Conservation (phyloP, 2,888 invertebrate species). For the Cecidostiba fungosa region DNA sequence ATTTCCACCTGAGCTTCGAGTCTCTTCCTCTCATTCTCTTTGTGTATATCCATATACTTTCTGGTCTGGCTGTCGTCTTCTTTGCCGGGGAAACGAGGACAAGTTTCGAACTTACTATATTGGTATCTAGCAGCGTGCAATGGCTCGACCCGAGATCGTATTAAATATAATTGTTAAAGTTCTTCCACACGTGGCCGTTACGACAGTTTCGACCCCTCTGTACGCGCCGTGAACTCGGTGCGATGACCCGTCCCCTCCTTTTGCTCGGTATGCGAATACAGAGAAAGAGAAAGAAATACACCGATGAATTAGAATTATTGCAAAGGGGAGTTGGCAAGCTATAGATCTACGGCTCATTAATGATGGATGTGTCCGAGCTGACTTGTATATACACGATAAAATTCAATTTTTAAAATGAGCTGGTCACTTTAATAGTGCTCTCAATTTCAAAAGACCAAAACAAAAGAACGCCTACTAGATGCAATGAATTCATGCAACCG, state of each 20-base stretch:
- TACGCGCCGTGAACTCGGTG: conserved; percentile 63
- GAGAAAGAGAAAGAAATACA: not conserved
- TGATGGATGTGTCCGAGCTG: not conserved
- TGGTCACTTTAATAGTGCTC: too few species aligned
- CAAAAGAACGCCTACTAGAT: too few species aligned
- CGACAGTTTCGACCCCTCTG: conserved; percentile 70
- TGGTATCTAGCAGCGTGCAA: conserved; percentile 69
- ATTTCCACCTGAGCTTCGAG: conserved; percentile 73
- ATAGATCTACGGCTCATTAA: not conserved
- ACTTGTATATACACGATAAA: not conserved
- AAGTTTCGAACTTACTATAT: conserved; percentile 74
- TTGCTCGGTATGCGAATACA: not conserved
- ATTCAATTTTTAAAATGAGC: too few species aligned
- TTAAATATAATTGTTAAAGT: conserved; percentile 79
- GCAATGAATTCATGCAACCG: too few species aligned
- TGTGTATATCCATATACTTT: conserved; percentile 22
- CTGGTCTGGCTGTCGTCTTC: conserved; percentile 31
- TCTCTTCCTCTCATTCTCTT: conserved; percentile 10
- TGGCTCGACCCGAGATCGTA: conserved; percentile 71
- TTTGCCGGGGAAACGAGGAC: conserved; percentile 65
- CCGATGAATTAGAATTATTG: conserved; percentile 8
- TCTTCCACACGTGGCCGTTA: conserved; percentile 74
- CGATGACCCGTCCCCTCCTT: not conserved
- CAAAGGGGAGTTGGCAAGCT: not conserved
- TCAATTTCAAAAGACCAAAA: too few species aligned